Base-by-base conservation (phyloP, 2,888 invertebrate genomes). In the Tolmerus cingulatus region DNA sequence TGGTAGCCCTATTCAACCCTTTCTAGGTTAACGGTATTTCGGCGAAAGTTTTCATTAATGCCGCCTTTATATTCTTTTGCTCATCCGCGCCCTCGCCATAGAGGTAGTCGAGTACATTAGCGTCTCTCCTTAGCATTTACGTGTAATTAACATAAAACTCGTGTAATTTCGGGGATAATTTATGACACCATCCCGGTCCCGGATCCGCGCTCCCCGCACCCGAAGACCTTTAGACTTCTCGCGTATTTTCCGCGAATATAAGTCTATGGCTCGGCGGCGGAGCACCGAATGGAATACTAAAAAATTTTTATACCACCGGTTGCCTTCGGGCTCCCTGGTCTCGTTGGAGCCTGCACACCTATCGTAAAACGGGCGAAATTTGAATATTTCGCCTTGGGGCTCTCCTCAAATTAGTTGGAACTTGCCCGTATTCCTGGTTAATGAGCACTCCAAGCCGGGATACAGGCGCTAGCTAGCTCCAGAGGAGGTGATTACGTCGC, bases 131-230 rank as follows among this genome's bases (percentile, higher is more conserved):
- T 34, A 82, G 46, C 87, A 87, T 87, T 87, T 84, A 87, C 76
- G 87, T 82, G 74, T 74, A 87, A 87, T 87, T 87, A 87, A 87
- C 87, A 87, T 87, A 87, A 87, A 87, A 87, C 74, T 87, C 87
- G 51, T 82, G 87, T 87, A 87, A 87, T 87, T 87, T 87, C 82
- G 84, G 46, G 82, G 19, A 87, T 87, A 87, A 87, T 87, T 87
- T 87, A 87, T 82, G 87, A 87, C 74, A 43, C 40, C 82, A 87
- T 84, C 74, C 23, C 27, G 23, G n/a, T 37, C 37, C 79, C 34
- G 27, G 55, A 23, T 0, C 23, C 66, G 3, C 16, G 4, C 23
- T 16, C 30, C n/a, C 7, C 23, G 12, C 16, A 27, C 5, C 14
- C 16, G 3, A 4, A 46, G 14, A 1, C 1, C 43, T 7, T 2